Conservation (phyloP, 2,113 vertebrate genomes). For the Marmota monax region DNA sequence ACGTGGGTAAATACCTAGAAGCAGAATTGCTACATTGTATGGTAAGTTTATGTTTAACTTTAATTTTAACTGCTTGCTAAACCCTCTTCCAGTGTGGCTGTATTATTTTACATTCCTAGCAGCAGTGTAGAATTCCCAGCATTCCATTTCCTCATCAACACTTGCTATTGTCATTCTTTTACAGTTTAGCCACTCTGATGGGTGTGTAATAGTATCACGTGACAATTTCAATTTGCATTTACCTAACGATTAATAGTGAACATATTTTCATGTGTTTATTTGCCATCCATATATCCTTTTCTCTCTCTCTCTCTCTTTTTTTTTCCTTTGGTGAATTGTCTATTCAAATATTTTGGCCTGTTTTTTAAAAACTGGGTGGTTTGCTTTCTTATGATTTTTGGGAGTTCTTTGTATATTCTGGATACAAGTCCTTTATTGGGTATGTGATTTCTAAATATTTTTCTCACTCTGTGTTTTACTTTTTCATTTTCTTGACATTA, state of each 20-base stretch:
- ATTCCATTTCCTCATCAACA: neutral
- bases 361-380: neutral
- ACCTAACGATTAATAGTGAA: neutral
- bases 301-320: no score
- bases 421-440: neutral
- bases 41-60: slow-evolving; percentile 12
- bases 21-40: neutral
- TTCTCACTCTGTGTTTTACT: neutral
- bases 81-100: neutral
- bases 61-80: slow-evolving; percentile 39
- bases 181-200: neutral
- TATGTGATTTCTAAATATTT: slow-evolving; percentile 23
- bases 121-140: neutral
- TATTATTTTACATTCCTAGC: neutral
- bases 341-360: slow-evolving; percentile 22
- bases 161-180: neutral
- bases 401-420: slow-evolving; percentile 28
- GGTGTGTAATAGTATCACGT: neutral
- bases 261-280: slow-evolving; percentile 41
- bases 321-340: neutral
- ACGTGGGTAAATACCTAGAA: slow-evolving; percentile 38
- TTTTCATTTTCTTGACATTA: slow-evolving; percentile 39
- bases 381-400: slow-evolving; percentile 18
- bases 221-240: neutral
- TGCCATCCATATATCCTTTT: neutral